Conservation (phyloP, 2,113 vertebrate species). For the Notechis scutatus region DNA sequence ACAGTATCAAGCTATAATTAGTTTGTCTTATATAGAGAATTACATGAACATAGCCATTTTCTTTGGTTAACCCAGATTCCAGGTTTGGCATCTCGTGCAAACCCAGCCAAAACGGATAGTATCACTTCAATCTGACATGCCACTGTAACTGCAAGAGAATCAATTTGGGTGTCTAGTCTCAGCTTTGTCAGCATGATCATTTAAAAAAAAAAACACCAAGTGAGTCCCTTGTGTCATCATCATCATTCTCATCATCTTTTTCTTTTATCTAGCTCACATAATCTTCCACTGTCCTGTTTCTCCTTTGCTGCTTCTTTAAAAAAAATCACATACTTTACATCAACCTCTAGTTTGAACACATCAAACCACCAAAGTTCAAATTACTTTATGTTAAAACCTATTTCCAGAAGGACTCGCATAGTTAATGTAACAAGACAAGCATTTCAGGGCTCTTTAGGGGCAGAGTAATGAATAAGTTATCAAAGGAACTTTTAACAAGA, state of each 20-base stretch:
- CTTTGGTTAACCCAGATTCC: not conserved
- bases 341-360: slow-evolving; percentile 24
- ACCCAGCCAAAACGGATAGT: not conserved
- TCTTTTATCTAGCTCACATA: not conserved
- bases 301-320: slow-evolving; percentile 28
- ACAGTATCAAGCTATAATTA: not conserved
- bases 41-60: not conserved
- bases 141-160: not conserved
- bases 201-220: not conserved
- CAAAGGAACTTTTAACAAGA: slow-evolving; percentile 64
- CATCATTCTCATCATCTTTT: not conserved
- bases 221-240: not conserved
- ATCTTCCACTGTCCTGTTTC: not conserved
- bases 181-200: not conserved
- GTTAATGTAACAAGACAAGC: slow-evolving; percentile 41
- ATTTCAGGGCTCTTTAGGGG: slow-evolving; percentile 54
- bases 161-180: not conserved
- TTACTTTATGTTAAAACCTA: slow-evolving; percentile 58
- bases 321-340: slow-evolving; percentile 25
- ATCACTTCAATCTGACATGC: not conserved
- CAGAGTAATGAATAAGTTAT: slow-evolving; percentile 67
- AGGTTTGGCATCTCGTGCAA: not conserved
- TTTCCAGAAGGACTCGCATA: slow-evolving; percentile 57
- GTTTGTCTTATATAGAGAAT: not conserved
- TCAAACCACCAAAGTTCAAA: slow-evolving; percentile 49